Evolutionary conservation across 2,113 vertebrate genomes (phyloP).

Genomic region (Choloepus hoffmanni): DNA sequence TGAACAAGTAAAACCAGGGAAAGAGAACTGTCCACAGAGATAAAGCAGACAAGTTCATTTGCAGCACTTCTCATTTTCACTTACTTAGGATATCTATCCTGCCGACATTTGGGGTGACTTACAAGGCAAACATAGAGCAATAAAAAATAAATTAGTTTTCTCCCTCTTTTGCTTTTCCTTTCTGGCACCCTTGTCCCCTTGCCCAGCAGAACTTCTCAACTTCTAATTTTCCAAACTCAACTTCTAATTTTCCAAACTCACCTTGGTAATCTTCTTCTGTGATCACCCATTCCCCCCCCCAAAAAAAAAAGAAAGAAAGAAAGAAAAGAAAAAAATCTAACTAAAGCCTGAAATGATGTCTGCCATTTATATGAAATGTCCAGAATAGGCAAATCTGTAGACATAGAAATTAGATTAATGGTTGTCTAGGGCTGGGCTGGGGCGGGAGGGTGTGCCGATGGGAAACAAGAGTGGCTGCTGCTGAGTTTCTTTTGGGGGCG

Average conservation of each 20-base stretch:
- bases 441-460: not conserved
- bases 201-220: not conserved
- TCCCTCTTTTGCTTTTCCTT: slow-evolving; percentile 32
- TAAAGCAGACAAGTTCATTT: not conserved
- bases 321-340: not conserved
- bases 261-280: not conserved
- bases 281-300: not conserved
- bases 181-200: not conserved
- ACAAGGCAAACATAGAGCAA: not conserved
- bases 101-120: not conserved
- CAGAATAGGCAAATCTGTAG: not conserved
- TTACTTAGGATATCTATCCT: not conserved
- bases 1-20: no score
- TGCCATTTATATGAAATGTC: not conserved
- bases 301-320: not conserved
- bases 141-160: slow-evolving; percentile 9
- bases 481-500: not conserved
- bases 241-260: slow-evolving; percentile 11
- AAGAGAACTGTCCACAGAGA: not conserved
- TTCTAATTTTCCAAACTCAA: slow-evolving; percentile 4
- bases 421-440: not conserved
- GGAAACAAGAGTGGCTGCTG: not conserved
- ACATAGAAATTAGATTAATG: not conserved
- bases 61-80: not conserved
- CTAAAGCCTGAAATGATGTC: not conserved